phyloP scores from a whole-genome alignment of 2,888 invertebrate genomes.

The Leucozona laternaria region DNA sequence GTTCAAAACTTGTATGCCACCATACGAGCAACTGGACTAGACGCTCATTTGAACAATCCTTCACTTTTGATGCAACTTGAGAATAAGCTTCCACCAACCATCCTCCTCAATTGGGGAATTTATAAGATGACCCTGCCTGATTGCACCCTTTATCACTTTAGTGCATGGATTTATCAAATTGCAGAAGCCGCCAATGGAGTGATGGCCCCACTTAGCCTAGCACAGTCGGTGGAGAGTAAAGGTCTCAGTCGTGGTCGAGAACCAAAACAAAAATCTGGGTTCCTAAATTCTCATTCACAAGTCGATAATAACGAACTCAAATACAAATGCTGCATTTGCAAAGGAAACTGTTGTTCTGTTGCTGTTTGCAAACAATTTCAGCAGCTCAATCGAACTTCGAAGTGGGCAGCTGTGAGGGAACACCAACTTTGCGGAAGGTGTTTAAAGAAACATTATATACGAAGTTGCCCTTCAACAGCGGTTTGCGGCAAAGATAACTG shows the following conservation, averaged over 20 bases:
- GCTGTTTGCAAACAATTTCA: background rate
- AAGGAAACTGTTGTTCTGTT: background rate
- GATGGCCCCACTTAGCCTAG: too few species aligned
- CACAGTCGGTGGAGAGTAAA: too few species aligned
- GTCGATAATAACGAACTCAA: background rate
- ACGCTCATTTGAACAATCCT: too few species aligned
- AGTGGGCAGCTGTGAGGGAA: constrained; percentile 17
- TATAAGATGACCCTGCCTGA: too few species aligned
- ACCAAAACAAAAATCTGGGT: background rate
- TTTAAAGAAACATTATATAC: constrained; percentile 17
- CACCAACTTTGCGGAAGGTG: constrained; percentile 20
- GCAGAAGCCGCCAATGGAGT: constrained; percentile 12
- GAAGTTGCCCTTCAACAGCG: constrained; percentile 5
- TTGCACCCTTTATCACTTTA: too few species aligned
- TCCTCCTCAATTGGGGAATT: too few species aligned
- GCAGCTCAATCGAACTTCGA: background rate
- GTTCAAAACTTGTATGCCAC: too few species aligned
- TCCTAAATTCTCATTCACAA: background rate
- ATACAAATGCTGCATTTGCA: background rate
- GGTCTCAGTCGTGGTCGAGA: background rate
- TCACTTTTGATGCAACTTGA: too few species aligned
- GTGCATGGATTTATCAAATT: constrained; percentile 6
- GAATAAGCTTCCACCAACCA: too few species aligned
- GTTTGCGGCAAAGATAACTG: constrained; percentile 18
- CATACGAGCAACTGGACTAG: too few species aligned